Conservation (phyloP, 1,140 invertebrate genomes). For the Neocloeon triangulifer region DNA sequence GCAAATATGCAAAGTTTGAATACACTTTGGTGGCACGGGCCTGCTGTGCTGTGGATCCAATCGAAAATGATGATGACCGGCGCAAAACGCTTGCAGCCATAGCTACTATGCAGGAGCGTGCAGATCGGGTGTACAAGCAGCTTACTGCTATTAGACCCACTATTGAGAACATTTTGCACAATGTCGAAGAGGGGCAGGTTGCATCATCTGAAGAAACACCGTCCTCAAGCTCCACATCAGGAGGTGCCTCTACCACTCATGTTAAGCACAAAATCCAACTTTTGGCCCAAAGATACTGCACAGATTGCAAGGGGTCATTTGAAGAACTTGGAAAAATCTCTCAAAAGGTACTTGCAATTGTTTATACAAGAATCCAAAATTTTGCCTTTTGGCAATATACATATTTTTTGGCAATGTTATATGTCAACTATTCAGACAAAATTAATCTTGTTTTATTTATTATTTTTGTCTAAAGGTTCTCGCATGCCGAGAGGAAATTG, state of each 20-base stretch:
- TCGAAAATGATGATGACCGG: conserved; percentile 89
- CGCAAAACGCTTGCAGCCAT: conserved; percentile 85
- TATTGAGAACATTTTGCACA: too few species aligned
- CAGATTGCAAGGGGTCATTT: conserved; percentile 82
- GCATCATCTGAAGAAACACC: background rate
- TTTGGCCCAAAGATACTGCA: conserved; percentile 81
- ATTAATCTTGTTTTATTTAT: too few species aligned
- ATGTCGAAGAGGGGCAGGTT: too few species aligned
- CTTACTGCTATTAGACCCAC: conserved; percentile 71
- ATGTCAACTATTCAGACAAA: too few species aligned
- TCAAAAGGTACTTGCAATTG: conserved; percentile 14
- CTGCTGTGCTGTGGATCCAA: conserved; percentile 78
- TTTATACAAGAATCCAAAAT: too few species aligned
- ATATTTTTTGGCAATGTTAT: too few species aligned
- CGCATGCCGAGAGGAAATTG: conserved; percentile 71
- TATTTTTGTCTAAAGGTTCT: conserved; percentile 42
- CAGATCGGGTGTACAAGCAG: conserved; percentile 82
- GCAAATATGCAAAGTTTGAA: conserved; percentile 99
- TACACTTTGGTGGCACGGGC: conserved; percentile 75
- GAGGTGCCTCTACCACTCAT: too few species aligned
- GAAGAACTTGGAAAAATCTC: conserved; percentile 93
- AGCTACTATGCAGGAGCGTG: conserved; percentile 76
- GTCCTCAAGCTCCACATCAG: conserved; percentile 1
- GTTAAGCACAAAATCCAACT: conserved; percentile 68
- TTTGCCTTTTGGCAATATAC: too few species aligned